phyloP scores from a whole-genome alignment of 2,113 vertebrate species.

The Calidris pugnax region DNA sequence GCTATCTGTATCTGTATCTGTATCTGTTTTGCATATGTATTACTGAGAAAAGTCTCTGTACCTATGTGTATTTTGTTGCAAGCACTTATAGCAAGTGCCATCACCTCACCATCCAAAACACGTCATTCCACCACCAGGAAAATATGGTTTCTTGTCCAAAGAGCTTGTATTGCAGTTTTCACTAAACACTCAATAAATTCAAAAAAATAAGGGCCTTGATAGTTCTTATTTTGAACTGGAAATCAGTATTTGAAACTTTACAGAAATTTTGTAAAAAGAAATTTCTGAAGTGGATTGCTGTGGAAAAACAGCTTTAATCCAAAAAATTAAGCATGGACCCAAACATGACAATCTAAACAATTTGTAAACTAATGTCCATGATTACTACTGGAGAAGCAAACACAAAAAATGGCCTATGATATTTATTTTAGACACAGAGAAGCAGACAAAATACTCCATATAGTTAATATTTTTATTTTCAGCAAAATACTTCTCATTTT shows the following conservation, averaged over 20 bases:
- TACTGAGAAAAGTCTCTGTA: background rate
- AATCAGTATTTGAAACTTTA: background rate
- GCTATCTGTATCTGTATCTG: background rate
- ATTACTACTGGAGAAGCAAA: background rate
- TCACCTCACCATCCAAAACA: background rate
- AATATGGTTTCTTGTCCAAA: background rate
- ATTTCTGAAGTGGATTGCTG: background rate
- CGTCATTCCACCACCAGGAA: background rate
- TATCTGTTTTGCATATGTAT: background rate
- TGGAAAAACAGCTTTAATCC: background rate
- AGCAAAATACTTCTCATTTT: constrained; percentile 1
- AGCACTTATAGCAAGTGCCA: background rate
- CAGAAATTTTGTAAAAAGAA: background rate
- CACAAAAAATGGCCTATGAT: background rate
- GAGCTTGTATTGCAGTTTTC: background rate
- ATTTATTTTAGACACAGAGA: background rate
- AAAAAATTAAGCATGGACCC: background rate
- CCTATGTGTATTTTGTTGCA: background rate
- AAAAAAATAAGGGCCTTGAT: background rate
- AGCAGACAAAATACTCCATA: background rate
- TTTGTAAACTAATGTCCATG: background rate
- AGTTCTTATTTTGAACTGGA: background rate
- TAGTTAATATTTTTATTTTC: constrained; percentile 29
- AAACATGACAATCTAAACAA: background rate
- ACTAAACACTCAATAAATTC: background rate